Percentiles rank a stretch among this genome's conserved stretches.
Conservation (phyloP, 2,113 vertebrate genomes). For the Protobothrops flavoviridis region DNA sequence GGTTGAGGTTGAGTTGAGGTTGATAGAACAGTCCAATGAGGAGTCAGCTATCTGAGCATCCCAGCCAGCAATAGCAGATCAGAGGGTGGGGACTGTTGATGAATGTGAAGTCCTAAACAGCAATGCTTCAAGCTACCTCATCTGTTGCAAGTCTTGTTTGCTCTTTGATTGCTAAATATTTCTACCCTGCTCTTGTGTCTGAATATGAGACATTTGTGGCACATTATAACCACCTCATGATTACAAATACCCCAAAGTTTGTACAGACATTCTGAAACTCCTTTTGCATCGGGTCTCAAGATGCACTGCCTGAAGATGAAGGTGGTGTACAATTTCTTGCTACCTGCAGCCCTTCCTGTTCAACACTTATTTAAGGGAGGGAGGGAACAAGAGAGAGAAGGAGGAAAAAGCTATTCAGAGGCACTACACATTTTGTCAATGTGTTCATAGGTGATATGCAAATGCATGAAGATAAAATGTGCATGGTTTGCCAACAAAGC, state of each 20-base stretch:
- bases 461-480: slow-evolving; percentile 33
- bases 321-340: neutral
- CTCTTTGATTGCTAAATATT: neutral
- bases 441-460: slow-evolving; percentile 30
- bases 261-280: neutral
- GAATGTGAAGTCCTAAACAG: neutral
- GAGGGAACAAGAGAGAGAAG: neutral
- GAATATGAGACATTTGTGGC: neutral
- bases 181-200: neutral
- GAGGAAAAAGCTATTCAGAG: neutral
- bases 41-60: neutral
- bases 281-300: neutral
- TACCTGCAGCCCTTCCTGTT: neutral
- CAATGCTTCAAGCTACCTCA: neutral
- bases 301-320: neutral
- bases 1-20: neutral
- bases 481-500: slow-evolving; percentile 4
- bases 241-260: neutral
- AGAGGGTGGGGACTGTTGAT: neutral
- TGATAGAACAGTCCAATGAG: neutral
- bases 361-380: neutral
- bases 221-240: neutral
- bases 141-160: neutral
- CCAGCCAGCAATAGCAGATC: neutral
- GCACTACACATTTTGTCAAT: slow-evolving; percentile 14